Conservation (phyloP, 2,888 invertebrate genomes). For the Aphidoletes aphidimyza region DNA sequence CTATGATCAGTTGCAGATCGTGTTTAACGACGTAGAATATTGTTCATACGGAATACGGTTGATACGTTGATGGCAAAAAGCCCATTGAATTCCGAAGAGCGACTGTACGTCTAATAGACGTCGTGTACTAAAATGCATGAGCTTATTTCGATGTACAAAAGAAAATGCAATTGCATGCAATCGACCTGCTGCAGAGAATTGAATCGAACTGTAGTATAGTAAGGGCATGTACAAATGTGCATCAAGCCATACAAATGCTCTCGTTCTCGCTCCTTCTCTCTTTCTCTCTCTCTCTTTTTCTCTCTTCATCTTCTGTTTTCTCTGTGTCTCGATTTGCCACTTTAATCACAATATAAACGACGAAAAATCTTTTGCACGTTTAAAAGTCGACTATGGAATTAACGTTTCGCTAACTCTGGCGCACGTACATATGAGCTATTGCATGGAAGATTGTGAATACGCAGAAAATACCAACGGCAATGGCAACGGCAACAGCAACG, state of each 20-base stretch:
- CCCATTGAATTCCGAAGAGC: no score
- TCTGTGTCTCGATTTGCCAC: no score
- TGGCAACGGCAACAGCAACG: not conserved
- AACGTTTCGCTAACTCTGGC: not conserved
- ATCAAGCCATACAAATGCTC: constrained; percentile 4
- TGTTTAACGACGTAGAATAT: not conserved
- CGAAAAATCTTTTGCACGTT: constrained; percentile 41
- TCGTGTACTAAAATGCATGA: constrained; percentile 6
- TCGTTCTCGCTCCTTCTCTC: no score
- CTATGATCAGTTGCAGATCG: not conserved
- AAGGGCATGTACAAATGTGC: no score
- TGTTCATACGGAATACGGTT: no score
- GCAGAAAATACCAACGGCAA: not conserved
- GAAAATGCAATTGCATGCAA: no score
- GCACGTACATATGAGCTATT: not conserved
- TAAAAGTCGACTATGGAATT: constrained; percentile 1
- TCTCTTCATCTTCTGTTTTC: no score
- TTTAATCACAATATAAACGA: not conserved
- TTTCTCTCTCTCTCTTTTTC: no score
- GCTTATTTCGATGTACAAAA: not conserved
- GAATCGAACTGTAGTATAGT: no score
- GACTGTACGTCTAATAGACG: no score
- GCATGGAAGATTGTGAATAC: not conserved
- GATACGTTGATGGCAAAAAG: no score
- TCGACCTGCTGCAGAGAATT: no score